Evolutionary conservation across 1,140 invertebrate genomes (phyloP).

Genomic region (Platorchestia sp.): DNA sequence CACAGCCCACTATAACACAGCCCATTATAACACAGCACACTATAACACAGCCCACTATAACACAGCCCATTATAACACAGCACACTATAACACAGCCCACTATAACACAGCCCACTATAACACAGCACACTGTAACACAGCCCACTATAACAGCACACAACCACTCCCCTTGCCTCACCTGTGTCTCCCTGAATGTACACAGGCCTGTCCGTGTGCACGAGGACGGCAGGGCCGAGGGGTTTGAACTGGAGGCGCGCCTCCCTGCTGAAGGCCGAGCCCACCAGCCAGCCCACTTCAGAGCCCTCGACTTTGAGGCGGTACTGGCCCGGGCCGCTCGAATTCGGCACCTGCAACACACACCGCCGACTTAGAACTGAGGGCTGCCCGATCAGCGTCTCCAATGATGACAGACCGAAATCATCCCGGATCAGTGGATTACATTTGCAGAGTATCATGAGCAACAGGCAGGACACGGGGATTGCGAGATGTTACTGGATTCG

Average conservation of each 20-base stretch:
- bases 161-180: constrained; percentile 73
- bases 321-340: constrained; percentile 82
- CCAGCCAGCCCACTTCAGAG: constrained; percentile 84
- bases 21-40: not conserved
- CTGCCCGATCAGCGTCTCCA: not conserved
- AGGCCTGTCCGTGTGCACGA: constrained; percentile 95
- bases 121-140: too few species aligned
- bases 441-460: not conserved
- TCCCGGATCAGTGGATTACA: not conserved
- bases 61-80: not conserved
- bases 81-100: not conserved
- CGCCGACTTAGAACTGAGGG: not conserved
- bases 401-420: not conserved
- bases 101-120: not conserved
- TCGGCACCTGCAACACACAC: constrained; percentile 77
- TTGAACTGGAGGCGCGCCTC: constrained; percentile 85
- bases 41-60: not conserved
- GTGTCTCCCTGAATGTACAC: constrained; percentile 94
- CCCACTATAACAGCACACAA: not conserved
- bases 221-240: constrained; percentile 93
- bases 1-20: not conserved
- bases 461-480: not conserved
- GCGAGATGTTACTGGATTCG: not conserved
- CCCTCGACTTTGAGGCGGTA: constrained; percentile 92
- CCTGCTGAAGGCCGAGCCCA: constrained; percentile 87